Percentiles rank a stretch among this genome's conserved stretches.
Evolutionary conservation across 2,113 vertebrate species (phyloP).

Genomic region (Urocitellus parryii): DNA sequence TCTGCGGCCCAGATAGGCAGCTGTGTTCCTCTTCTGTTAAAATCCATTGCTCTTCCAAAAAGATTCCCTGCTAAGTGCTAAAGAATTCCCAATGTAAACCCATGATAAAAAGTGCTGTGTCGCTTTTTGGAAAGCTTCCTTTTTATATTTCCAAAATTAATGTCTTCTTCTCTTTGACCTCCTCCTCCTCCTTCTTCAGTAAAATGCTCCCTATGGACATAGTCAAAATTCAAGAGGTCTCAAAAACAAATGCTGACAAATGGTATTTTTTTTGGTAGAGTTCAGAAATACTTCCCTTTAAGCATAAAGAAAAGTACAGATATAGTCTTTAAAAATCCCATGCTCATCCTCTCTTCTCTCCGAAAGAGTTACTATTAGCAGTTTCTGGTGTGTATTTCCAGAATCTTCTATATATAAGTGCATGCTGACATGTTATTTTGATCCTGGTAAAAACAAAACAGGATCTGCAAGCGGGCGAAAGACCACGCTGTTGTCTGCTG

Average conservation of each 20-base stretch:
- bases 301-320: conserved; percentile 11
- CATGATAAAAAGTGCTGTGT: not conserved
- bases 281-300: not conserved
- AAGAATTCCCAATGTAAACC: not conserved
- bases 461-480: not conserved
- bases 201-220: not conserved
- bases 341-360: not conserved
- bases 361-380: not conserved
- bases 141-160: conserved; percentile 42
- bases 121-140: not conserved
- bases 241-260: conserved; percentile 1
- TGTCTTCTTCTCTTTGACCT: not conserved
- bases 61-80: not conserved
- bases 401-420: not conserved
- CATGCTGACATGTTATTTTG: not conserved
- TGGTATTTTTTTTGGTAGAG: not conserved
- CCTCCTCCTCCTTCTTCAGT: not conserved
- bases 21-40: not conserved
- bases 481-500: not conserved
- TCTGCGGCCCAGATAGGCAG: fast-evolving
- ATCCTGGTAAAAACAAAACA: not conserved
- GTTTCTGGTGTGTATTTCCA: not conserved
- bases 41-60: not conserved
- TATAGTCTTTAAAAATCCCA: not conserved
- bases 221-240: not conserved